Evolutionary conservation across 2,888 invertebrate species (phyloP), one percentile per base, ranked within the genome.

Genomic region (Ophion slaviceki): DNA sequence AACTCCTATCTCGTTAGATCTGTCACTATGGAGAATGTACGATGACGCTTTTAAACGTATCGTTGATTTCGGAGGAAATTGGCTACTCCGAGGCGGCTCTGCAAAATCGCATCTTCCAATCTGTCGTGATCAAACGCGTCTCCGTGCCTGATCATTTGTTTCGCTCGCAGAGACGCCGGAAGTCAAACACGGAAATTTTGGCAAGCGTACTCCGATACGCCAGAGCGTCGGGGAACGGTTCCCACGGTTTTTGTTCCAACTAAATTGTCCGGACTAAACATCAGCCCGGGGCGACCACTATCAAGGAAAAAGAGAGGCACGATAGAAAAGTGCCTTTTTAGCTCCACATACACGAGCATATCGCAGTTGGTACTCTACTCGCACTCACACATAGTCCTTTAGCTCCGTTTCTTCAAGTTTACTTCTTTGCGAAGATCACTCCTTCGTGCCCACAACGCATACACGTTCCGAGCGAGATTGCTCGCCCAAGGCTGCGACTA

Each of bases 181-280:
- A 77, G 74, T 86, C 53, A 77, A 28, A 83, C 14, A 67, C 87
- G 87, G 85, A 86, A 82, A 89, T 90, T 90, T 89, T 88, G 79
- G 87, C 85, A 68, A 82, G 79, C 81, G 57, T 71, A 87, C 86
- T 88, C 88, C 68, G 64, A 24, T 14, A 62, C 59, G 57, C 32
- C 28, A 28, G 59, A 67, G 47, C 47, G 47, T 10, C 14, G 47
- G 61, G 61, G 59, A 57, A 36, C 74, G 47, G 62, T 85, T 85
- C 85, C 70, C 85, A 85, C 85, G 85, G 82, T 53, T 78, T 79
- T 75, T 24, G 77, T 71, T 47, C 40, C 47, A 67, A 53, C 84
- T 71, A 81, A 24, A 77, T 84, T 81, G 76, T 71, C 81, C 76
- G 72, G 78, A 62, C 80, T 84, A 81, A 82, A 85, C 78, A 74